Percentiles rank a stretch among this genome's conserved stretches.
These are phyloP conservation scores for Chaenocephalus aceratus DNA, from an alignment of 2,113 vertebrate species.

Conservation along the genomic window DNA sequence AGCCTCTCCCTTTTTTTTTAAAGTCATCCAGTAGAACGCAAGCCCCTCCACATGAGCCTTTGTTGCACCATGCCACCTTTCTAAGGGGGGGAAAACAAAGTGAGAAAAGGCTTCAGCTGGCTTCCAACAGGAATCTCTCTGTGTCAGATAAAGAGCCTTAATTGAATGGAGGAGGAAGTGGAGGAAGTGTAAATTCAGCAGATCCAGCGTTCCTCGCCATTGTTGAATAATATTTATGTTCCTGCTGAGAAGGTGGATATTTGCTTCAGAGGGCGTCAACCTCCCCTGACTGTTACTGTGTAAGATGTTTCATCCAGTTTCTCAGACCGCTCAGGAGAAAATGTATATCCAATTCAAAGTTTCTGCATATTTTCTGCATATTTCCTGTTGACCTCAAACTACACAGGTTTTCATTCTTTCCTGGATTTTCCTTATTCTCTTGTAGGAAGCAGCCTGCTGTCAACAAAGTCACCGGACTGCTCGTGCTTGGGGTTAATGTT, in stretches of 20 bases:
- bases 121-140: conserved; percentile 77
- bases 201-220: conserved; percentile 56
- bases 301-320: conserved; percentile 15
- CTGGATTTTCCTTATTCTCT: neutral
- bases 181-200: conserved; percentile 79
- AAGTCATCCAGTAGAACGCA: conserved; percentile 38
- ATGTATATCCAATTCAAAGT: conserved; percentile 22
- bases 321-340: conserved; percentile 9
- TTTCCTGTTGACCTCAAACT: conserved; percentile 2
- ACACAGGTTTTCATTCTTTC: conserved; percentile 17
- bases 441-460: neutral
- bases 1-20: conserved; percentile 37
- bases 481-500: conserved; percentile 13
- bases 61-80: conserved; percentile 57
- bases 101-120: conserved; percentile 50
- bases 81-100: conserved; percentile 54
- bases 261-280: conserved; percentile 40
- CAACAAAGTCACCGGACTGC: conserved; percentile 11
- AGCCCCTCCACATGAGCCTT: conserved; percentile 48
- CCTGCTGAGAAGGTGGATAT: conserved; percentile 58
- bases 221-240: conserved; percentile 76
- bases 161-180: conserved; percentile 83
- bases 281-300: neutral
- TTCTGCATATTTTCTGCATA: conserved; percentile 36
- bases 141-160: conserved; percentile 76